Base-by-base conservation (phyloP, 2,888 invertebrate species). In the Calliopum simillimum region DNA sequence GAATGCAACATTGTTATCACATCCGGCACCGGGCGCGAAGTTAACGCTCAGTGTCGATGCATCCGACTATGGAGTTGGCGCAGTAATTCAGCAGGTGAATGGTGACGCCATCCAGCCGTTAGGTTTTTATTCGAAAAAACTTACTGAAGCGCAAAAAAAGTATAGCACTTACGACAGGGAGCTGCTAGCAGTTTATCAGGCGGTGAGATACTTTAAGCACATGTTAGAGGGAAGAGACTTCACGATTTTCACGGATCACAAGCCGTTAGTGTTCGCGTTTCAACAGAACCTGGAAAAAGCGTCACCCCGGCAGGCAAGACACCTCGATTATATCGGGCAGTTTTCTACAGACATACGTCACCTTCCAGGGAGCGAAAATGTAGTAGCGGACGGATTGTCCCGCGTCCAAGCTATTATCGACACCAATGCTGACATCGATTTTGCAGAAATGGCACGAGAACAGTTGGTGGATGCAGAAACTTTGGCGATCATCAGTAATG, bases 371-470 rank as follows among this genome's bases (percentile, higher is more conserved):
- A 58, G 47, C 1, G 64, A 69, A 1, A 73, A 69, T 19, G 58
- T 58, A 23, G 59, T 53, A 19, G 64, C 72, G 3, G 72, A 72
- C 49, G 47, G 56, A 0, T 51, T 70, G 21, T 68, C 70, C n/a
- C 65, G 62, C 1, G 66, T 68, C 1, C 44, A 55, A 19, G 33
- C 49, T 11, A 19, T 71, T 49, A n/a, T 44, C 14, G 0, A 88
- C 90, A 33, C 13, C 8, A 25, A 33, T 3, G 43, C 19, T 2
- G 13, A 6, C n/a, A 44, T 62, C 2, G 61, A 61, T 55, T 68
- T 62, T 21, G 25, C 43, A 5, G 13, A 47, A 11, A 11, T 58
- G 14, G n/a, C 63, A 23, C 47, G 62, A 4, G 56, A 68, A 8
- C 56, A 66, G 41, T 23, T 16, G 13, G 3, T 11, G 1, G 68